Evolutionary conservation across 2,113 vertebrate species (phyloP).

Genomic region (Sapayoa aenigma): DNA sequence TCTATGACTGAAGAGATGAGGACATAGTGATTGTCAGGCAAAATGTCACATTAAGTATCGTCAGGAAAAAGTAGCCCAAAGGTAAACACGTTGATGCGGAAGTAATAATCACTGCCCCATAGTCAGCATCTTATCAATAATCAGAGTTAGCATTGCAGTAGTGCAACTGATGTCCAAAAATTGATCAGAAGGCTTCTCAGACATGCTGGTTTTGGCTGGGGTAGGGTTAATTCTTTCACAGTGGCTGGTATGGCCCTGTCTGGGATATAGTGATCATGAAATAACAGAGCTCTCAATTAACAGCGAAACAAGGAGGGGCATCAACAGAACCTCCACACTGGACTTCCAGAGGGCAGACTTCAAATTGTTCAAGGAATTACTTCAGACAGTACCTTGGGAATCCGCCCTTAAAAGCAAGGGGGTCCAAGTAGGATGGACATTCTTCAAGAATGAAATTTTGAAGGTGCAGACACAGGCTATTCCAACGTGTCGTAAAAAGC

Average conservation of each 20-base stretch:
- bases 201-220: background rate
- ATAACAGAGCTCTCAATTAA: too few species aligned
- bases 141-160: background rate
- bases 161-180: background rate
- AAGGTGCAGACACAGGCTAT: too few species aligned
- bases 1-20: background rate
- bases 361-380: too few species aligned
- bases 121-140: background rate
- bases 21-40: background rate
- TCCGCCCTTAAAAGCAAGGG: too few species aligned
- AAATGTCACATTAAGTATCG: constrained; percentile 19
- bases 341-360: too few species aligned
- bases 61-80: constrained; percentile 1
- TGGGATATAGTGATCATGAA: too few species aligned
- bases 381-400: too few species aligned
- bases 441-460: too few species aligned
- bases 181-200: background rate
- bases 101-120: background rate
- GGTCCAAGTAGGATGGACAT: too few species aligned
- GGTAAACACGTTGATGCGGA: background rate
- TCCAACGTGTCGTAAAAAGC: too few species aligned
- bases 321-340: too few species aligned
- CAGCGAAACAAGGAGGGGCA: too few species aligned
- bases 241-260: background rate
- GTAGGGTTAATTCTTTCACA: background rate